Conservation (phyloP, 2,888 invertebrate species). For the Tetragonisca angustula region DNA sequence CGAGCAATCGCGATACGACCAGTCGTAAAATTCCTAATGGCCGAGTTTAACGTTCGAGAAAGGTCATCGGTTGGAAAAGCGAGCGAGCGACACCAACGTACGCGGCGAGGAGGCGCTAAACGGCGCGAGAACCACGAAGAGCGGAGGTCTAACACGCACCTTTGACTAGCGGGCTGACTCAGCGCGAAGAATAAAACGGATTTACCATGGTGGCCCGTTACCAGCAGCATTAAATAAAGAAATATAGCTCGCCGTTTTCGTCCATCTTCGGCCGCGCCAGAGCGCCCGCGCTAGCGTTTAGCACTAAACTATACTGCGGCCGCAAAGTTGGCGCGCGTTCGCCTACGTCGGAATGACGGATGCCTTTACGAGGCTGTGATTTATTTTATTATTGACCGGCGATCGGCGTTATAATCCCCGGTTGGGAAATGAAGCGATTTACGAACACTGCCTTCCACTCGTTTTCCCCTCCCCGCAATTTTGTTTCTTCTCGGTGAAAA, state of each 20-base stretch:
- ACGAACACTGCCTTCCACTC: constrained; percentile 48
- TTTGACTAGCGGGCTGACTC: constrained; percentile 75
- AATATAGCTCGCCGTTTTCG: constrained; percentile 79
- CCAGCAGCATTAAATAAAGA: constrained; percentile 81
- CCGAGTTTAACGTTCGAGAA: constrained; percentile 4
- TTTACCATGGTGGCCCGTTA: constrained; percentile 79
- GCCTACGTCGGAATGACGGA: constrained; percentile 74
- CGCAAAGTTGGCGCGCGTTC: constrained; percentile 71
- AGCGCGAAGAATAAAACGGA: constrained; percentile 80
- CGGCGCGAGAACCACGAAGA: constrained; percentile 48
- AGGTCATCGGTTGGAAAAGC: constrained; percentile 20
- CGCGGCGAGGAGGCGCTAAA: constrained; percentile 45
- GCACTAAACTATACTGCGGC: constrained; percentile 80
- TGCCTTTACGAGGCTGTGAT: constrained; percentile 81
- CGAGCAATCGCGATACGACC: not conserved
- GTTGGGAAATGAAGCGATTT: constrained; percentile 78
- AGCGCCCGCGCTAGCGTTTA: constrained; percentile 76
- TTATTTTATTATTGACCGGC: constrained; percentile 79
- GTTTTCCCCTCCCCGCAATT: not conserved
- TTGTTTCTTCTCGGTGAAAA: not conserved
- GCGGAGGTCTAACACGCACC: constrained; percentile 31
- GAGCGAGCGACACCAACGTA: constrained; percentile 35
- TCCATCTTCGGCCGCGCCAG: constrained; percentile 63
- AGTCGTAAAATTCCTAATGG: not conserved
- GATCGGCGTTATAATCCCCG: constrained; percentile 72